phyloP scores from a whole-genome alignment of 2,797 vertebrate species.

The Manis crassicaudata region DNA sequence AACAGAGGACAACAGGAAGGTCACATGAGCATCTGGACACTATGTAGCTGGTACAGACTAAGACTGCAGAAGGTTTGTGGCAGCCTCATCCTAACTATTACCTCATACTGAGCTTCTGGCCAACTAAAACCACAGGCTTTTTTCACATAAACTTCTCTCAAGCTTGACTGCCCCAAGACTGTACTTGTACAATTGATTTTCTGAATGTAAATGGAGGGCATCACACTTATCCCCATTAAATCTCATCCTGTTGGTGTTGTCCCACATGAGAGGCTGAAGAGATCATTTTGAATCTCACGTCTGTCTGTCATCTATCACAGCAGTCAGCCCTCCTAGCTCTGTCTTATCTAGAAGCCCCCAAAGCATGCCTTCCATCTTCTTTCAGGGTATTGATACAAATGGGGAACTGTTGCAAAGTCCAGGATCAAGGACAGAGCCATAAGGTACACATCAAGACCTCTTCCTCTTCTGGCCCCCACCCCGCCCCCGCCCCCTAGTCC shows the following conservation, averaged over 20 bases:
- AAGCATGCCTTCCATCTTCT: not conserved
- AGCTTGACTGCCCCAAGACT: constrained; percentile 23
- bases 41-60: not conserved
- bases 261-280: constrained; percentile 17
- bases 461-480: not conserved
- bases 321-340: not conserved
- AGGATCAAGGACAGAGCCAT: constrained; percentile 42
- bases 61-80: not conserved
- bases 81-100: not conserved
- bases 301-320: constrained; percentile 3
- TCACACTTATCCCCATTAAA: constrained; percentile 67
- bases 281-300: constrained; percentile 23
- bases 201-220: constrained; percentile 57
- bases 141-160: constrained; percentile 35
- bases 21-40: fast-evolving
- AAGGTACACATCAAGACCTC: not conserved
- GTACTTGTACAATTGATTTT: constrained; percentile 68
- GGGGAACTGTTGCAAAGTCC: not conserved
- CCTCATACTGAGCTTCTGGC: constrained; percentile 1
- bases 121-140: constrained; percentile 56
- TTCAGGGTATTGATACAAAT: not conserved
- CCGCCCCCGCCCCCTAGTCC: not conserved
- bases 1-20: not conserved
- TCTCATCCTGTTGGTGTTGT: constrained; percentile 57
- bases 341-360: constrained; percentile 1